Evolutionary conservation across 2,888 invertebrate genomes (phyloP), one percentile per base, ranked within the genome.

Genomic region (Plutella xylostella): DNA sequence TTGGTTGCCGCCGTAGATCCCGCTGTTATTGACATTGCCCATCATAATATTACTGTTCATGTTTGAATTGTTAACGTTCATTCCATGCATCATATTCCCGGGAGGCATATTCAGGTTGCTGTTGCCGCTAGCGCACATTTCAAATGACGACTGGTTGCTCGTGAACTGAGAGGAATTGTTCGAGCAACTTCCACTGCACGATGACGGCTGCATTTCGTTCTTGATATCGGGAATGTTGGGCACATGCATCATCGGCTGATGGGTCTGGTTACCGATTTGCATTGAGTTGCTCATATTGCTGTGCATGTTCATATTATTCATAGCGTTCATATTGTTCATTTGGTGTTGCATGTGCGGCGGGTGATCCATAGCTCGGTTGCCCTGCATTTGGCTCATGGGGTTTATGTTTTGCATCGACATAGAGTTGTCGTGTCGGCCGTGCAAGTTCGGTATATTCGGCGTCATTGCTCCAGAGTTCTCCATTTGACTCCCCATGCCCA

Each of bases 201-300:
- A 71, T 59, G 15, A 17, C 7, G 37, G 19, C 15, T 78, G 75
- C 30, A 82, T 78, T 54, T 83, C 83, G 56, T 74, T 82, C 61
- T 83, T 83, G 20, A 83, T 84, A 49, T 84, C 84, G 5, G 82
- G 75, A 52, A 82, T 84, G 52, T 75, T 82, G 4, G 76, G 72
- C 47, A 64, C 69, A 50, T 83, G 83, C 73, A 83, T 74, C 51
- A 83, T 38, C 12, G 44, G 25, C 31, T 38, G 44, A 31, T 44
- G 38, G 21, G 18, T 12, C 3, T 30, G 11, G 19, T 43, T 43
- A 19, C 21, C 25, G 14, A 43, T 43, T 14, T 38, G 44, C 42
- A 42, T 42, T 3, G 42, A 31, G 22, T 59, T 77, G 43, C 69
- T 75, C 12, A 75, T 48, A 52, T 72, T 79, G 48, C 61, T 70